Conservation (phyloP, 1,140 invertebrate species). For the Zaprionus africanus region DNA sequence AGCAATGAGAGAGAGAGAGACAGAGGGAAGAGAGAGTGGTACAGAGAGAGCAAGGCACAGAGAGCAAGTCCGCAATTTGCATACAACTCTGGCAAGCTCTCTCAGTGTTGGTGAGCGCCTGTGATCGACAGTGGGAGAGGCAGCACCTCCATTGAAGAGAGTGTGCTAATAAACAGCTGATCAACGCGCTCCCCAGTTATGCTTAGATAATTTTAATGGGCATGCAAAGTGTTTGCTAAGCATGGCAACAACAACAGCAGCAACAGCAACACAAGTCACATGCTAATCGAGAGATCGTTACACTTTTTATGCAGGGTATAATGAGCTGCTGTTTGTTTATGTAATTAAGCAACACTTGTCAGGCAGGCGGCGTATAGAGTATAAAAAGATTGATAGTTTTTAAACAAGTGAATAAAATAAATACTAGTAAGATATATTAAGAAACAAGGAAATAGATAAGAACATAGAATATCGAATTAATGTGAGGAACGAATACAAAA, state of each 20-base stretch:
- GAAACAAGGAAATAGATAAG: too few species aligned
- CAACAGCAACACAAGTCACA: conserved; percentile 35
- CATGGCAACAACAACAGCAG: conserved; percentile 37
- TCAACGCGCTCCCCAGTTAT: conserved; percentile 50
- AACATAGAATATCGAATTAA: background rate
- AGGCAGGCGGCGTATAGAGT: background rate
- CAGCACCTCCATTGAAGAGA: background rate
- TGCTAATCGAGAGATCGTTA: conserved; percentile 64
- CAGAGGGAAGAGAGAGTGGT: conserved; percentile 14
- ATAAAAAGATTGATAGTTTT: background rate
- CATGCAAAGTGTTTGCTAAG: conserved; percentile 78
- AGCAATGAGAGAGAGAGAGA: conserved; percentile 30
- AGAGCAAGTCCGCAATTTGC: conserved; percentile 65
- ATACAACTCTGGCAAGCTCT: conserved; percentile 33
- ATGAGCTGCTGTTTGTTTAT: conserved; percentile 45
- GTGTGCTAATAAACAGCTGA: conserved; percentile 52
- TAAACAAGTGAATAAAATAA: too few species aligned
- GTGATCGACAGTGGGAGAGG: conserved; percentile 36
- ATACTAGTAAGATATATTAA: too few species aligned
- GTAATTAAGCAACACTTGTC: conserved; percentile 38
- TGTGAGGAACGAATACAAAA: too few species aligned
- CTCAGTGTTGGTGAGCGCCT: background rate
- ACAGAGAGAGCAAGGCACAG: conserved; percentile 35
- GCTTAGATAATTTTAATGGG: conserved; percentile 77
- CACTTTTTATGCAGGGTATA: conserved; percentile 48